Evolutionary conservation across 2,113 vertebrate species (phyloP).

Genomic region (Hemiprocne comata): DNA sequence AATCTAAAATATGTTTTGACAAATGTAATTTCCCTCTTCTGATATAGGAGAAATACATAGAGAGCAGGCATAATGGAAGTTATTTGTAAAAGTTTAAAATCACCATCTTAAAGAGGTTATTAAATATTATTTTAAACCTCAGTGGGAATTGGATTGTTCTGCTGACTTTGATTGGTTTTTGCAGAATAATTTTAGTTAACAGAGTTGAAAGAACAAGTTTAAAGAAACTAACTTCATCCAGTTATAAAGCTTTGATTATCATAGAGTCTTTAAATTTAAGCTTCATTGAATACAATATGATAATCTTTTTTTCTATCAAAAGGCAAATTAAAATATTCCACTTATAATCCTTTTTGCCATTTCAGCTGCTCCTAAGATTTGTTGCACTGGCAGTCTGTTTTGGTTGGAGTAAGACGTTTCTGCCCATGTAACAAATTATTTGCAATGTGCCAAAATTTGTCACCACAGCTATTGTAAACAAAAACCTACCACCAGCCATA

Average conservation of each 20-base stretch:
- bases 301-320: constrained; percentile 26
- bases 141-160: constrained; percentile 2
- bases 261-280: background rate
- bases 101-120: background rate
- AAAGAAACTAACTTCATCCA: constrained; percentile 18
- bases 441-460: constrained; percentile 38
- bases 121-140: constrained; percentile 36
- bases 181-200: background rate
- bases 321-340: constrained; percentile 33
- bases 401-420: constrained; percentile 12
- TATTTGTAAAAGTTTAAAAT: background rate
- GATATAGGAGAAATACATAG: background rate
- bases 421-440: constrained; percentile 1
- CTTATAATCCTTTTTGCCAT: background rate
- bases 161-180: background rate
- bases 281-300: background rate
- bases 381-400: background rate
- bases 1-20: background rate
- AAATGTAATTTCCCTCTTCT: background rate
- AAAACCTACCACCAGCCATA: background rate
- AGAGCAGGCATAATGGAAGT: background rate
- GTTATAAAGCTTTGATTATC: constrained; percentile 25
- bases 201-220: constrained; percentile 36
- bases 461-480: constrained; percentile 33
- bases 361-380: background rate